Percentiles rank a stretch among this genome's conserved stretches.
Conservation (phyloP, 2,113 vertebrate species). For the Cardinalis cardinalis region DNA sequence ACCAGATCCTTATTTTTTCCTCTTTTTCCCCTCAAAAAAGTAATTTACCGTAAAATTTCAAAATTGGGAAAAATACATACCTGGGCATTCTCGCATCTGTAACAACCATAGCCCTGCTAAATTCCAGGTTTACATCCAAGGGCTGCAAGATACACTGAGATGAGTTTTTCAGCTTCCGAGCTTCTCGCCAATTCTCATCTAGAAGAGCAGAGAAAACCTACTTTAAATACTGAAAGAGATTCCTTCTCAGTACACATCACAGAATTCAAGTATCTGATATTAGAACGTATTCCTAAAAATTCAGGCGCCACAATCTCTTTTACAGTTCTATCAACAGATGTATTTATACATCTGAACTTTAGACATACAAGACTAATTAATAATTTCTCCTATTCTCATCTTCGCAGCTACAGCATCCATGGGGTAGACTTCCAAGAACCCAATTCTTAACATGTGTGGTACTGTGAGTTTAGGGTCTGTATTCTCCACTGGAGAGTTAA, state of each 20-base stretch:
- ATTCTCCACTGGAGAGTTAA: background rate
- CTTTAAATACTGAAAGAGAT: background rate
- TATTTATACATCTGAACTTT: background rate
- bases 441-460: background rate
- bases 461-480: background rate
- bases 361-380: background rate
- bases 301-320: fast-evolving
- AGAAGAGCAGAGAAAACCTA: background rate
- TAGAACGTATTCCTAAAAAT: background rate
- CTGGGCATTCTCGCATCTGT: slow-evolving; percentile 94
- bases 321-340: background rate
- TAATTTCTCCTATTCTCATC: background rate
- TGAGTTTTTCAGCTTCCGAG: slow-evolving; percentile 83
- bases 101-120: slow-evolving; percentile 92
- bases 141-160: slow-evolving; percentile 90
- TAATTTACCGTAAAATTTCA: background rate
- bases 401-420: background rate
- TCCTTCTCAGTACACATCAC: background rate
- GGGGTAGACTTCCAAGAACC: background rate
- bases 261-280: background rate
- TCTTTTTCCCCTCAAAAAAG: background rate
- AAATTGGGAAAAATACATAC: slow-evolving; percentile 64
- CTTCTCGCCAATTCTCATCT: slow-evolving; percentile 92
- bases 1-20: background rate
- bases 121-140: slow-evolving; percentile 87